These are phyloP conservation scores for Anolis carolinensis DNA, from an alignment of 2,113 vertebrate species.

Conservation along the genomic window DNA sequence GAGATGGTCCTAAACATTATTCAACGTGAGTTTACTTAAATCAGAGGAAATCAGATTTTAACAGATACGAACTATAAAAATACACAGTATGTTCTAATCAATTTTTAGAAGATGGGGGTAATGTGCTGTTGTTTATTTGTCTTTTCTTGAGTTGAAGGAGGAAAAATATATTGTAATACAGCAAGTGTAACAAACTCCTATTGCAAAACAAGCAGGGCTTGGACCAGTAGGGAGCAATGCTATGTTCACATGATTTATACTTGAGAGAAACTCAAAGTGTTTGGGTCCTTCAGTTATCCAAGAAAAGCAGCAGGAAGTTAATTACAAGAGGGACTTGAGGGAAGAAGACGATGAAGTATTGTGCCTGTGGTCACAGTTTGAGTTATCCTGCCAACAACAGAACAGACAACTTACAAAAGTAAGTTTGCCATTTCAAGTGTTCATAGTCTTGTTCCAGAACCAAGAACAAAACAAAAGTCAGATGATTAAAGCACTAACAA, in stretches of 20 bases:
- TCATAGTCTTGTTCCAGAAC: conserved; percentile 18
- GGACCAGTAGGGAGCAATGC: conserved; percentile 7
- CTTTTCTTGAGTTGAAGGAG: not conserved
- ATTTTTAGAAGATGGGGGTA: not conserved
- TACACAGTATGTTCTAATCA: not conserved
- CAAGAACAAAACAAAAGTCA: conserved; percentile 16
- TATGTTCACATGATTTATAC: conserved; percentile 25
- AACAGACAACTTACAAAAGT: conserved; percentile 14
- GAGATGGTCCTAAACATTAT: not conserved
- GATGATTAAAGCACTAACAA: conserved; percentile 29
- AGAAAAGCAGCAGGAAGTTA: conserved; percentile 25
- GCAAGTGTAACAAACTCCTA: not conserved
- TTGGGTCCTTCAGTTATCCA: conserved; percentile 10
- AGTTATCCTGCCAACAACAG: conserved; percentile 23
- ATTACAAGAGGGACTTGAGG: conserved; percentile 27
- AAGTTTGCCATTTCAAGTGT: not conserved
- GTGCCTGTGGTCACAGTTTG: conserved; percentile 12
- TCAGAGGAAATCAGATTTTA: not conserved
- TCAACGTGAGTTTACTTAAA: not conserved
- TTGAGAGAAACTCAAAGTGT: conserved; percentile 20
- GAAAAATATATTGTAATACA: not conserved
- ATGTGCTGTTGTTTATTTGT: not conserved
- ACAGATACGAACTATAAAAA: not conserved
- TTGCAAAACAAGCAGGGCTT: not conserved
- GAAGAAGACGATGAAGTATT: conserved; percentile 6